Evolutionary conservation across 1,140 invertebrate species (phyloP), one percentile per base, ranked within the genome.

Genomic region (Drosophila mayri): DNA sequence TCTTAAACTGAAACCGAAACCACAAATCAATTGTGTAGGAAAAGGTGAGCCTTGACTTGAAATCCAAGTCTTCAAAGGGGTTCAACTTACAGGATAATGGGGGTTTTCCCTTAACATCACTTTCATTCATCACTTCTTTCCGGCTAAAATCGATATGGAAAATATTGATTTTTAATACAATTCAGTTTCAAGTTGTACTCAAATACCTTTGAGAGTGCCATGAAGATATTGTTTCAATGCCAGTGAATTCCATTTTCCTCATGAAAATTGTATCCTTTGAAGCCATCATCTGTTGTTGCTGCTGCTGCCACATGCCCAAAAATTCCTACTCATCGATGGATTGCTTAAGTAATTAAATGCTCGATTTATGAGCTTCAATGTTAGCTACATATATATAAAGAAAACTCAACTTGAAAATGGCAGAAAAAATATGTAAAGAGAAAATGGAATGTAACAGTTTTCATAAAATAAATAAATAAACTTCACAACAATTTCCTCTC

Each of bases 331-430:
- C 22, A 28, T 14, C 20, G 12, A 47, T 25, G 11, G 38, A 68
- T 76, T 68, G 41, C 74, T 77, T 77, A 77, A 77, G 75, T 77
- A 77, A 77, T 77, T 77, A 76, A 77, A 67, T 77, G 41, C 14
- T 43, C 25, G 20, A 47, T 50, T 11, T 50, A 72, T 72, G 67
- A 41, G 37, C 43, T 37, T 41, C 41, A 32, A 20, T 40, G 18
- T 12, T 28, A 22, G 38, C 12, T 20, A 20, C 20, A 35, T 25
- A 1, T 35, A 20, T 47, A 37, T n/a, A 16, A 28, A 16, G 16
- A 43, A 14, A 72, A 55, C 18, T 71, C 55, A 30, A 38, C 60
- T 65, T 20, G 32, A 35, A 49, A 38, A 44, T 35, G 40, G 18
- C 28, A 20, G 5, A 37, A 49, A 32, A 49, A 28, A 43, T 32